Conservation (phyloP, 2,797 vertebrate species). For the Falco novaeseelandiae region DNA sequence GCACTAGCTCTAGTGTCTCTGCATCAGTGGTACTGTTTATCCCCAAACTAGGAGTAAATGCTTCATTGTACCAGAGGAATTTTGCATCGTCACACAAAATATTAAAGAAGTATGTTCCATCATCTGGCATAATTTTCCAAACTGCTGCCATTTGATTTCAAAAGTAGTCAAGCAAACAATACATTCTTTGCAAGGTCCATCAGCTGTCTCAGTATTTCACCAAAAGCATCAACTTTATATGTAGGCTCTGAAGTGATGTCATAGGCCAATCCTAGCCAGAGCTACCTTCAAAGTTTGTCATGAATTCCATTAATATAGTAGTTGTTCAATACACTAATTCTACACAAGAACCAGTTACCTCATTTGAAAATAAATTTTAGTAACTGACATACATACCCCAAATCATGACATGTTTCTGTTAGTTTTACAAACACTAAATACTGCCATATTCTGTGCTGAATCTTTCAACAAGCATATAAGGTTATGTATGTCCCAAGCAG, state of each 20-base stretch:
- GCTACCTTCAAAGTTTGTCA: not conserved
- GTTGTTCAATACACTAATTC: not conserved
- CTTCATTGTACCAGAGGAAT: not conserved
- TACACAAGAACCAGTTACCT: not conserved
- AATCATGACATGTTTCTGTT: not conserved
- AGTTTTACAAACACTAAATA: not conserved
- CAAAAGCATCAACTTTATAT: not conserved
- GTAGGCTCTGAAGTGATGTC: not conserved
- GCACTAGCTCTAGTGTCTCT: not conserved
- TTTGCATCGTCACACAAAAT: not conserved
- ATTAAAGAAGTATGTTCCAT: not conserved
- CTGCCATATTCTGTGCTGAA: not conserved
- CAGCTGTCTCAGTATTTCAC: not conserved
- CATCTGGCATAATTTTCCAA: not conserved
- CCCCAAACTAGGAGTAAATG: not conserved
- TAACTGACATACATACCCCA: not conserved
- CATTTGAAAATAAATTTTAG: not conserved
- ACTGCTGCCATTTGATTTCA: not conserved
- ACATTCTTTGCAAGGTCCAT: not conserved
- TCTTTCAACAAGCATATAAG: not conserved
- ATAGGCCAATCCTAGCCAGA: not conserved
- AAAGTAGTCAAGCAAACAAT: not conserved
- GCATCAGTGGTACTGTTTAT: not conserved
- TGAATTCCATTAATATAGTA: not conserved
- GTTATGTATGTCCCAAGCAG: not conserved